Evolutionary conservation across 64 coral and sea anemone species (phyloP), one percentile per base, ranked within the genome.

Genomic region (Pachyseris speciosa): DNA sequence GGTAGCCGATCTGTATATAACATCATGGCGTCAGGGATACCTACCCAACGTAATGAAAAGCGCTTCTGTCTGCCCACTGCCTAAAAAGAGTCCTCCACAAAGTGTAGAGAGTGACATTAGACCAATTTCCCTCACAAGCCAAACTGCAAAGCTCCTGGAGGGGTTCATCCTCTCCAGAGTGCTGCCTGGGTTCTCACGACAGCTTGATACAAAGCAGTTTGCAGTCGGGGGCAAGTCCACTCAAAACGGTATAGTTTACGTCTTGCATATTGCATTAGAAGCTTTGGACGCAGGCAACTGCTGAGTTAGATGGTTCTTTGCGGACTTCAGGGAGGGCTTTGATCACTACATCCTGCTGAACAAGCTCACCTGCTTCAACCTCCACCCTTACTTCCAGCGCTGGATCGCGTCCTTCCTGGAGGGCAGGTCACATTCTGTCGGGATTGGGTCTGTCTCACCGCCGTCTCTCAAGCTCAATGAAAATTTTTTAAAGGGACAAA

Each of bases 401-500:
- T 60, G 31, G 79, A 37, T 83, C 3, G 79, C 57, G 22, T 60
- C 33, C 36, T 83, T 83, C 61, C 17, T 90, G 61, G 39, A 79
- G 40, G 88, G 75, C 41, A 67, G 88, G 58, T 83, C 57, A 69
- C 88, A 90, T 67, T 55, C 22, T 39, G 75, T 90, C 25, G 20
- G 27, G 28, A 74, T 58, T 36, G 7, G 42, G 44, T 22, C 69
- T 5, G 22, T 47, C 50, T 75, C 25, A 69, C 70, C 31, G 69
- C n/a, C n/a, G n/a, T n/a, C n/a, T n/a, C n/a, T n/a, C n/a, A n/a
- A n/a, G n/a, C n/a, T n/a, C n/a, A n/a, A n/a, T n/a, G n/a, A n/a
- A n/a, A n/a, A n/a, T n/a, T n/a, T n/a, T n/a, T n/a, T n/a, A n/a
- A 90, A 40, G 87, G 74, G 25, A 90, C 87, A 26, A 70, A 80